phyloP scores from a whole-genome alignment of 2,113 vertebrate genomes.

The Upupa epops region DNA sequence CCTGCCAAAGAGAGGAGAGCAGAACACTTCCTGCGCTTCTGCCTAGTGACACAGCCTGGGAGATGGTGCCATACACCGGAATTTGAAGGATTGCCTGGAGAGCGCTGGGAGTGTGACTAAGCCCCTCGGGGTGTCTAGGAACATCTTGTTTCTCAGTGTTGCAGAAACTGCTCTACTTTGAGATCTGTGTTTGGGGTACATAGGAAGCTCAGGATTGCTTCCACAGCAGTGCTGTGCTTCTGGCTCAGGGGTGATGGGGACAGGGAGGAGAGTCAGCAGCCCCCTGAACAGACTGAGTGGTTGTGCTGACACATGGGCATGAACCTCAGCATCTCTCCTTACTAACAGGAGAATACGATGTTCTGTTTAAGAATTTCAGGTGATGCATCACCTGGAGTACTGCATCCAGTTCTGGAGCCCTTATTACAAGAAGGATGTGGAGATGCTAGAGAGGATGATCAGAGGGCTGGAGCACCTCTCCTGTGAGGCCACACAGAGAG shows the following conservation, averaged over 20 bases:
- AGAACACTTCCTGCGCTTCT: neutral
- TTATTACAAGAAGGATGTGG: too few relatives aligned
- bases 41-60: neutral
- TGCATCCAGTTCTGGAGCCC: too few relatives aligned
- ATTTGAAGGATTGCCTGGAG: neutral
- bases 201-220: neutral
- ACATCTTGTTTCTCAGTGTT: neutral
- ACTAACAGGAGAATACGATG: neutral
- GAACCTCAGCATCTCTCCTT: neutral
- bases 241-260: neutral
- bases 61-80: slow-evolving; percentile 1
- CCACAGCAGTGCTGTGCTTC: fast-evolving
- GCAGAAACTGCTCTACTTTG: neutral
- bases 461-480: too few relatives aligned
- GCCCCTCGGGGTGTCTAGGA: slow-evolving; percentile 17
- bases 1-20: neutral
- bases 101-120: slow-evolving; percentile 7
- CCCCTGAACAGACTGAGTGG: too few relatives aligned
- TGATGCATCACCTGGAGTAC: neutral
- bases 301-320: neutral
- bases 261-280: neutral
- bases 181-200: neutral
- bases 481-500: too few relatives aligned
- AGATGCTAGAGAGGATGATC: too few relatives aligned
- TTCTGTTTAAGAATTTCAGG: neutral